Base-by-base conservation (phyloP, 2,888 invertebrate genomes). In the Darwinula stevensoni region DNA sequence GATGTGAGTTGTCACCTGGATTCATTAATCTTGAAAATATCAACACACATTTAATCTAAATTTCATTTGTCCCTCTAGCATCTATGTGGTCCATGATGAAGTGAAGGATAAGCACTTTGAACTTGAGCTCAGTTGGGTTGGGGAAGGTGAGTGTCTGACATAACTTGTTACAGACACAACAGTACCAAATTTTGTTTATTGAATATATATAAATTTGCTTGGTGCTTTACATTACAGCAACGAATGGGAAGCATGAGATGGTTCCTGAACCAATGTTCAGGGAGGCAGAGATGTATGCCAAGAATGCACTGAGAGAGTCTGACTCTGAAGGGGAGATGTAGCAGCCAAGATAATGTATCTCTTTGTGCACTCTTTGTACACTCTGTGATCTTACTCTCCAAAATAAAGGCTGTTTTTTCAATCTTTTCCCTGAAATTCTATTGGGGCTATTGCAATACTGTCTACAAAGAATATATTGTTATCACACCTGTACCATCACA, bases 21-120 rank as follows among this genome's bases (percentile, higher is more conserved):
- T 28, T 28, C 5, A n/a, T 9, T 22, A n/a, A 22, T 22, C n/a
- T n/a, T n/a, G n/a, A n/a, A n/a, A n/a, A n/a, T n/a, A n/a, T n/a
- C n/a, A n/a, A n/a, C 31, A 33, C 4, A 12, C 12, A n/a, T 14
- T 33, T 9, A 16, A 29, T 14, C 13, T 16, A 18, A 3, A 15
- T n/a, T n/a, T n/a, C 26, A 18, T n/a, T 22, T 17, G 29, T 30
- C 36, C 48, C 62, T 51, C 14, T 49, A 74, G 73, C 39, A 71
- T 82, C 46, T 80, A 82, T 47, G 54, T 75, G 31, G 78, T 82
- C 2, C 80, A 82, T 42, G 80, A 82, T 48, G 80, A 94, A 50
- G 59, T 91, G 4, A 97, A 94, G 54, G 82, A 84, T 53, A 82
- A 84, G 51, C 70, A 78, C 42, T 94, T 94, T 49, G 86, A 86